Evolutionary conservation across 2,797 vertebrate genomes (phyloP).

Genomic region (Crocodylus rhombifer): DNA sequence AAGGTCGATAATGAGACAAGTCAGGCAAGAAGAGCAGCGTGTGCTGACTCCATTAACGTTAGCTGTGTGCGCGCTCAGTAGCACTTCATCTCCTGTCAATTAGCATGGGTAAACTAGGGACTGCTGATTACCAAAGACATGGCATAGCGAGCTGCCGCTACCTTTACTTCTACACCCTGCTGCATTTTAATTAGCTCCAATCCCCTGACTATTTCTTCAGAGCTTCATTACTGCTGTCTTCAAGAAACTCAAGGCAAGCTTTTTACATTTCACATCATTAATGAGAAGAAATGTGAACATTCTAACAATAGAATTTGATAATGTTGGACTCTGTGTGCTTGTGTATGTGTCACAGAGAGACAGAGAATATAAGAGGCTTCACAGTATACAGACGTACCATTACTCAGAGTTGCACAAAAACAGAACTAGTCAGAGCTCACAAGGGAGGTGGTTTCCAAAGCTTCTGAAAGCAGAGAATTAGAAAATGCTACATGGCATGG

Average conservation of each 20-base stretch:
- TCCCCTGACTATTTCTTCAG: slow-evolving; percentile 83
- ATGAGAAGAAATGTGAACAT: slow-evolving; percentile 78
- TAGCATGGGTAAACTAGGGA: slow-evolving; percentile 83
- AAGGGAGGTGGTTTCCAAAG: slow-evolving; percentile 1
- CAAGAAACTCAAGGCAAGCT: slow-evolving; percentile 76
- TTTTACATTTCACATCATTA: slow-evolving; percentile 76
- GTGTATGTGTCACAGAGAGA: not conserved
- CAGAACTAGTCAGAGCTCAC: not conserved
- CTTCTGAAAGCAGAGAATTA: not conserved
- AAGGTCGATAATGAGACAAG: slow-evolving; percentile 89
- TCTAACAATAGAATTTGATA: slow-evolving; percentile 67
- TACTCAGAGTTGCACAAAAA: not conserved
- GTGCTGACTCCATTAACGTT: slow-evolving; percentile 82
- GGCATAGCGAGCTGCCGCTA: slow-evolving; percentile 74
- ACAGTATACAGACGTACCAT: not conserved
- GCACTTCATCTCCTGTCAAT: slow-evolving; percentile 87
- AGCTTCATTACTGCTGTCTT: slow-evolving; percentile 82
- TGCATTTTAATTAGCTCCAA: slow-evolving; percentile 88
- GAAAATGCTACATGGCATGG: rapidly evolving
- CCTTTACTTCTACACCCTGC: slow-evolving; percentile 81
- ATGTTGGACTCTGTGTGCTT: slow-evolving; percentile 7
- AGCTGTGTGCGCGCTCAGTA: slow-evolving; percentile 73
- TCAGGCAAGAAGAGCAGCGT: slow-evolving; percentile 82
- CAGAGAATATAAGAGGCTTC: slow-evolving; percentile 51
- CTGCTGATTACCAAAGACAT: slow-evolving; percentile 84